Evolutionary conservation across 2,888 invertebrate species (phyloP).

Genomic region (Lepidocyrtoides sp.): DNA sequence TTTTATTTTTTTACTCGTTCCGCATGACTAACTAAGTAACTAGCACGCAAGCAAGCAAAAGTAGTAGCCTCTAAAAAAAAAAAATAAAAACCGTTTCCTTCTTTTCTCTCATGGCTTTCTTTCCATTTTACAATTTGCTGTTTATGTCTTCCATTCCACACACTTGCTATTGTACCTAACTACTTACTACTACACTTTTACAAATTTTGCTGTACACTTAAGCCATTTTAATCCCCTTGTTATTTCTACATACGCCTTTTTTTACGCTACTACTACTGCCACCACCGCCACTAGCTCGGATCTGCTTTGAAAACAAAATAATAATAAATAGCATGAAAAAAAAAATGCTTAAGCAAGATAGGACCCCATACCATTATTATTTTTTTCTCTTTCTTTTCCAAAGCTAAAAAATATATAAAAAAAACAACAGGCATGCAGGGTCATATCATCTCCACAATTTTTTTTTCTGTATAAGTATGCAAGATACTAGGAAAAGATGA

Average conservation of each 20-base stretch:
- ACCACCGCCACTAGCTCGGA: neutral
- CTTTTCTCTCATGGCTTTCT: neutral
- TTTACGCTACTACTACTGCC: neutral
- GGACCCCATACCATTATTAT: no score
- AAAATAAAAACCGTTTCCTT: conserved; percentile 22
- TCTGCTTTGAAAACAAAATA: no score
- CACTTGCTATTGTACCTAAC: no score
- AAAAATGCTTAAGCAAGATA: no score
- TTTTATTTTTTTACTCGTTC: neutral
- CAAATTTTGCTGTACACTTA: neutral
- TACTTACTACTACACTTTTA: neutral
- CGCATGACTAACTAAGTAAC: conserved; percentile 12
- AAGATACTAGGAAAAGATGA: no score
- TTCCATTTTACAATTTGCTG: neutral
- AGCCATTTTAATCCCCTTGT: neutral
- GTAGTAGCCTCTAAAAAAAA: no score
- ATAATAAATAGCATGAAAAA: no score
- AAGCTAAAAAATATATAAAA: no score
- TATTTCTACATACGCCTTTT: neutral
- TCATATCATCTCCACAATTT: no score
- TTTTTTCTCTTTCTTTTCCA: no score
- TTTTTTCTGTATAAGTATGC: neutral
- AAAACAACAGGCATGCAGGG: no score
- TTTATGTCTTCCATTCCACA: neutral
- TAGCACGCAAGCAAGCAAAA: conserved; percentile 42